Evolutionary conservation across 2,797 vertebrate genomes (phyloP).

Genomic region (Gallinago stenura): DNA sequence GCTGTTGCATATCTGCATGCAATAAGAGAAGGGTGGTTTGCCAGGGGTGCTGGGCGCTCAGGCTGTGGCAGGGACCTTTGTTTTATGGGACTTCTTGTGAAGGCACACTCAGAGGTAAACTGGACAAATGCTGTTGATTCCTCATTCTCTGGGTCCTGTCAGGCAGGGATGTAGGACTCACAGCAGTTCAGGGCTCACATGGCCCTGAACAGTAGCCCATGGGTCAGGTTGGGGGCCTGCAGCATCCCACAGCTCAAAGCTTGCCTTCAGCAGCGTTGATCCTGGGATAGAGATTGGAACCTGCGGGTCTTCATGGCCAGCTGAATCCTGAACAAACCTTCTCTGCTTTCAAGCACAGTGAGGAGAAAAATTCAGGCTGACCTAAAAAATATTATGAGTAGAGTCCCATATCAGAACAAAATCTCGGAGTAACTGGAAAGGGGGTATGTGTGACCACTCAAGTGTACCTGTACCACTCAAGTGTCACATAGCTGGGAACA

Average conservation of each 20-base stretch:
- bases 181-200: background rate
- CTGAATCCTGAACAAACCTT: background rate
- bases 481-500: background rate
- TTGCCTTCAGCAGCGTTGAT: background rate
- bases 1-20: background rate
- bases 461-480: background rate
- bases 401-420: background rate
- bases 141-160: background rate
- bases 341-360: background rate
- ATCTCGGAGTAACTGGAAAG: background rate
- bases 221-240: background rate
- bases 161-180: background rate
- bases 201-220: background rate
- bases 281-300: background rate
- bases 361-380: background rate
- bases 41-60: background rate
- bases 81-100: background rate
- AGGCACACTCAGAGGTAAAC: background rate
- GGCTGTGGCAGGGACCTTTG: background rate
- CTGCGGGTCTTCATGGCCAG: background rate
- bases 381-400: background rate
- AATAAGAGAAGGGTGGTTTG: background rate
- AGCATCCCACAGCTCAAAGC: background rate
- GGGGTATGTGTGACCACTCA: accelerated
- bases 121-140: background rate